phyloP scores from a whole-genome alignment of 2,888 invertebrate genomes.

The Arrhopalites spinosus region DNA sequence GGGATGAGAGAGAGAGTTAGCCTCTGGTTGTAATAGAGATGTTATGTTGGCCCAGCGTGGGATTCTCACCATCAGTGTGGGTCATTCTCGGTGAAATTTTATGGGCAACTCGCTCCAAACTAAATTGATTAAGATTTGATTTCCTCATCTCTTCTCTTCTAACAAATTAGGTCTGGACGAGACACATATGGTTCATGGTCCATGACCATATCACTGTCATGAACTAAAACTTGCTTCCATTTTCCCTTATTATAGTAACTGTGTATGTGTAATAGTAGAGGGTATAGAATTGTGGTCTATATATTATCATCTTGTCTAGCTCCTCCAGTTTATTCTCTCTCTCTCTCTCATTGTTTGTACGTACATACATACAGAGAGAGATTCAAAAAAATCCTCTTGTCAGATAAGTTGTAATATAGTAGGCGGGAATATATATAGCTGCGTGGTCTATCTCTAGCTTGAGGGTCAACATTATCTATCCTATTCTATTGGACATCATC shows the following conservation, averaged over 20 bases:
- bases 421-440: neutral
- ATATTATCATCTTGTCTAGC: no score
- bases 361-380: no score
- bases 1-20: neutral
- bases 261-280: no score
- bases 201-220: conserved; percentile 16
- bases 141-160: conserved; percentile 42
- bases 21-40: conserved; percentile 48
- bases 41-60: conserved; percentile 52
- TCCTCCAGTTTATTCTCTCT: no score
- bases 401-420: no score
- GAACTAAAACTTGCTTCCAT: neutral
- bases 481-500: conserved; percentile 15
- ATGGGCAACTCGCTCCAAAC: conserved; percentile 53
- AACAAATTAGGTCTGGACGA: conserved; percentile 28
- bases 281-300: no score
- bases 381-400: no score
- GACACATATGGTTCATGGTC: conserved; percentile 25
- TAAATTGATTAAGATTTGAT: conserved; percentile 57
- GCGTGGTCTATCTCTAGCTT: neutral
- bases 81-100: conserved; percentile 55
- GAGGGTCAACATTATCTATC: conserved; percentile 18
- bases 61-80: conserved; percentile 55
- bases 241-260: no score
- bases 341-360: neutral